A percentile compares a stretch with the other conserved stretches of the same genome.
Evolutionary conservation across 2,888 invertebrate genomes (phyloP).

Genomic region (Cephus pygmeus): DNA sequence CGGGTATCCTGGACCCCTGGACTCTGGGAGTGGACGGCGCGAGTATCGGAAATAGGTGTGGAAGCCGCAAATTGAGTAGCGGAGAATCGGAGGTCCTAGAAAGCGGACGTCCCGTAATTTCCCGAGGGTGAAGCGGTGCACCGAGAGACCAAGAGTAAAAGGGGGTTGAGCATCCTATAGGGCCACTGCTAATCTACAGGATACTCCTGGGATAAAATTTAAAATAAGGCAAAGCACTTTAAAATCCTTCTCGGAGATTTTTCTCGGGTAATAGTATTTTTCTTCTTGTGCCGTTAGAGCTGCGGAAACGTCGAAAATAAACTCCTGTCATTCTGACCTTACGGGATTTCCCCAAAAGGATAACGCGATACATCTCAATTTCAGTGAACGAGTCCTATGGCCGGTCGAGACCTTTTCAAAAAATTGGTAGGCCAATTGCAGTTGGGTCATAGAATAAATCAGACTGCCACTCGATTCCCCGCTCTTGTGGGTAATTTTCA

Average conservation of each 20-base stretch:
- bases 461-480: background rate
- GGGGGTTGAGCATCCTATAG: background rate
- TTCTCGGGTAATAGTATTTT: background rate
- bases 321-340: background rate
- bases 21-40: background rate
- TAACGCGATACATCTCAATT: background rate
- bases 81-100: constrained; percentile 4
- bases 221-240: background rate
- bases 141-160: background rate
- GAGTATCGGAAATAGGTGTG: background rate
- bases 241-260: background rate
- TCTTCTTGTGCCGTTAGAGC: background rate
- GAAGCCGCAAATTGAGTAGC: constrained; percentile 8
- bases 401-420: background rate
- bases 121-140: constrained; percentile 43
- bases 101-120: constrained; percentile 43
- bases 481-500: background rate
- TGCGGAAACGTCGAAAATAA: background rate
- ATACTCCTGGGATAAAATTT: background rate
- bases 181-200: background rate
- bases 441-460: constrained; percentile 10
- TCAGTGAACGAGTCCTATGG: background rate
- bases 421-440: background rate
- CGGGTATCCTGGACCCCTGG: background rate
- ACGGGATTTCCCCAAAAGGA: background rate